phyloP scores from a whole-genome alignment of 2,888 invertebrate species.

The Podabrus alpinus region DNA sequence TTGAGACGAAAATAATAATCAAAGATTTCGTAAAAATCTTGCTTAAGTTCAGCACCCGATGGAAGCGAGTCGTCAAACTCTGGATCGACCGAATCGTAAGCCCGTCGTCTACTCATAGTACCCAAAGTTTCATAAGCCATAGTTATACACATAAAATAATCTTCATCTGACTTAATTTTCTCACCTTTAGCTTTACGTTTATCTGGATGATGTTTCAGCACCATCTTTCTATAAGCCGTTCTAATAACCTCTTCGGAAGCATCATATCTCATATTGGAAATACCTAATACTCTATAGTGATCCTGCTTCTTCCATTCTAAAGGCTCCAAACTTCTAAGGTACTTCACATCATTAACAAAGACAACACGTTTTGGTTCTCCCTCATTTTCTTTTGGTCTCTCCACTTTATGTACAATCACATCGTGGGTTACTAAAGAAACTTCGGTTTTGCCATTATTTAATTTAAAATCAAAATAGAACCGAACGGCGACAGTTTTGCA shows the following conservation, averaged over 20 bases:
- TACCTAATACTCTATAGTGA: constrained; percentile 93
- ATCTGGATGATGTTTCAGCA: constrained; percentile 96
- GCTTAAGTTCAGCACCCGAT: constrained; percentile 72
- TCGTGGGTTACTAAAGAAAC: constrained; percentile 49
- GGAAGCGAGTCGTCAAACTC: constrained; percentile 90
- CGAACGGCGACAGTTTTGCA: constrained; percentile 50
- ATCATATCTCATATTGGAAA: constrained; percentile 78
- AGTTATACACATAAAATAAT: constrained; percentile 98
- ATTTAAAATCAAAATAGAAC: constrained; percentile 49
- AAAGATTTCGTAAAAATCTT: constrained; percentile 75
- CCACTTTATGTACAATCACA: constrained; percentile 46
- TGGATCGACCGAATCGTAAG: constrained; percentile 97
- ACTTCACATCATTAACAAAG: constrained; percentile 77
- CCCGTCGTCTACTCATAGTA: constrained; percentile 76
- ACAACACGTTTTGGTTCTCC: constrained; percentile 53
- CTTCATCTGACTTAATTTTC: constrained; percentile 85
- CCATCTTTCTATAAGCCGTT: constrained; percentile 87
- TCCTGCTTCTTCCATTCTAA: constrained; percentile 98
- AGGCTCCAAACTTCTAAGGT: constrained; percentile 87
- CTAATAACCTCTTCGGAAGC: constrained; percentile 94
- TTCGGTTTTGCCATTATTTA: constrained; percentile 43
- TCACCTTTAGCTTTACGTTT: constrained; percentile 92
- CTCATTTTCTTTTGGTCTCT: constrained; percentile 46
- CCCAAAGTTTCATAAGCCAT: constrained; percentile 94
- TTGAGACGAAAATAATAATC: constrained; percentile 75